Conservation (phyloP, 2,888 invertebrate genomes). For the Macropis europaea region DNA sequence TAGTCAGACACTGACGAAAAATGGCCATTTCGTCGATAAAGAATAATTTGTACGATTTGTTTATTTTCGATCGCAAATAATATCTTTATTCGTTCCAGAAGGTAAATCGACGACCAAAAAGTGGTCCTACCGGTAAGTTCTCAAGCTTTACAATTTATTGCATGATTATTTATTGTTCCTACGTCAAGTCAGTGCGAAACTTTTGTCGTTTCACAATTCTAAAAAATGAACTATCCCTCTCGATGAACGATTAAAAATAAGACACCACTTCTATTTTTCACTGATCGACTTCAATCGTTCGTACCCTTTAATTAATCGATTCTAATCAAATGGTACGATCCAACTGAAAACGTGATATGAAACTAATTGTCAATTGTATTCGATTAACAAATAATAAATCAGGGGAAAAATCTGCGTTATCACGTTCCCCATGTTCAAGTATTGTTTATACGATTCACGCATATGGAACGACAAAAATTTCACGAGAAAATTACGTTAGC, state of each 20-base stretch:
- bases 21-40: not conserved
- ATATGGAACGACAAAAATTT: slow-evolving; percentile 31
- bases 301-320: too few species aligned
- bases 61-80: slow-evolving; percentile 7
- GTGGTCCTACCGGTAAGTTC: slow-evolving; percentile 28
- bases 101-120: slow-evolving; percentile 9
- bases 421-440: not conserved
- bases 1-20: not conserved
- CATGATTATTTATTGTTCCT: slow-evolving; percentile 35
- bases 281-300: too few species aligned
- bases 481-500: slow-evolving; percentile 7
- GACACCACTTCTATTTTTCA: too few species aligned
- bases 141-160: slow-evolving; percentile 49
- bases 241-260: too few species aligned
- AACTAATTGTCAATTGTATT: too few species aligned
- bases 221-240: not conserved
- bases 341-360: too few species aligned
- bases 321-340: too few species aligned
- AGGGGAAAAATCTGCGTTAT: not conserved
- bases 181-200: slow-evolving; percentile 28
- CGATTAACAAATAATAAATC: too few species aligned
- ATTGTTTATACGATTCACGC: not conserved
- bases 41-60: not conserved
- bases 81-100: not conserved
- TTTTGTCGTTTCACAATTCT: slow-evolving; percentile 14